phyloP scores from a whole-genome alignment of 2,888 invertebrate species.

The Ophion costatus region DNA sequence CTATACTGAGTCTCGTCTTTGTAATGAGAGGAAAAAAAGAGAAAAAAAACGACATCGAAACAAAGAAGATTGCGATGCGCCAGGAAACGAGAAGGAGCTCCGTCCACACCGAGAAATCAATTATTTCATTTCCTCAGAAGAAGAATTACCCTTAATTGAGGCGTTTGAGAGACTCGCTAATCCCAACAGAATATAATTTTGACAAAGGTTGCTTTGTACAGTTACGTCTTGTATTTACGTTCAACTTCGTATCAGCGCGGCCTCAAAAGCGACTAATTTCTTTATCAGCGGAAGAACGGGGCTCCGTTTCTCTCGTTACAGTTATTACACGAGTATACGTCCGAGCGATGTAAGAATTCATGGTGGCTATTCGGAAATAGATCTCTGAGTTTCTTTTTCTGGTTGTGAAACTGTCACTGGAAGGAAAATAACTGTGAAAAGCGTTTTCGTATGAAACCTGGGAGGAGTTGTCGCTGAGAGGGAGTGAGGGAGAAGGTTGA shows the following conservation, averaged over 20 bases:
- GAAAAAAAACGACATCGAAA: constrained; percentile 43
- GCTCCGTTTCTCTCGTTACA: constrained; percentile 18
- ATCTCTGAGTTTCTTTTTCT: constrained; percentile 44
- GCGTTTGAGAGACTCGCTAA: background rate
- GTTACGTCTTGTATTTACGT: background rate
- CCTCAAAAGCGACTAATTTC: background rate
- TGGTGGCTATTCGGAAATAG: constrained; percentile 44
- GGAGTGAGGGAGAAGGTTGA: background rate
- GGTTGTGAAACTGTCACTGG: constrained; percentile 27
- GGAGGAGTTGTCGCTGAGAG: constrained; percentile 50
- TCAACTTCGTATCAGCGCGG: background rate
- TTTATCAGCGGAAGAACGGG: background rate
- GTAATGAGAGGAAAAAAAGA: background rate
- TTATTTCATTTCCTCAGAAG: background rate
- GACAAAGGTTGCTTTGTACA: no score
- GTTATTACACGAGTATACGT: constrained; percentile 55
- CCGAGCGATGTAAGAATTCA: constrained; percentile 53
- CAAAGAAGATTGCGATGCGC: constrained; percentile 33
- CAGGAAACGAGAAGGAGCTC: constrained; percentile 7
- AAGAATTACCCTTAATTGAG: background rate
- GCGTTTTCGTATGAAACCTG: constrained; percentile 42
- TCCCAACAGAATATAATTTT: background rate
- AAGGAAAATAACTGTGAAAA: constrained; percentile 36
- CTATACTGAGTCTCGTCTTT: constrained; percentile 37
- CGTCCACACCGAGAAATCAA: constrained; percentile 8